Evolutionary conservation across 1,140 invertebrate genomes (phyloP), one percentile per base, ranked within the genome.

Genomic region (Archegozetes longisetosus): DNA sequence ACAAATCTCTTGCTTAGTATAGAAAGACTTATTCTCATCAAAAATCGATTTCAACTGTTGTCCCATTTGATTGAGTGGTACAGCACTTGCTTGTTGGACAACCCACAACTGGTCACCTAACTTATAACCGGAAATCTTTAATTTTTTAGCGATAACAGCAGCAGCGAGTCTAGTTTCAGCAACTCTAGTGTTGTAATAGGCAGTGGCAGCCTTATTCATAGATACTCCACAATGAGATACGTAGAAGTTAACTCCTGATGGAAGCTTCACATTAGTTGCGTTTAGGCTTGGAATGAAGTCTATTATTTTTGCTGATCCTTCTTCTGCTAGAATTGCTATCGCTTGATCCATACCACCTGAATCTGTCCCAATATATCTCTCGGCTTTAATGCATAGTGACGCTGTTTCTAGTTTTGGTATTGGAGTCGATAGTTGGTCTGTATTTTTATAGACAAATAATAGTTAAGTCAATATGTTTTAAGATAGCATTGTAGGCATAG

Each of bases 341-440:
- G 95, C 92, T 76, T 99, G 96, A 73, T 99, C 96, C 96, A 99
- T 99, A 63, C 94, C 95, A 46, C 95, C 96, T 27, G 94, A 93
- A 74, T 92, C 81, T 3, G 76, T 78, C 17, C 94, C 95, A 66
- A 98, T 93, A 65, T 88, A 90, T 63, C 83, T 77, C 75, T 99
- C 95, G 70, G 84, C 83, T 64, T 76, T 75, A 0, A 92, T 89
- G 74, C 92, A 93, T 53, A 94, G 70, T 47, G 81, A 79, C 3
- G 94, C 91, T 63, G 98, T 74, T 60, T 85, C 79, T 61, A 80
- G 78, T 74, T 87, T 87, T 53, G 76, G 74, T 61, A 88, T 48
- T 3, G 40, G 62, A 58, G 14, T 49, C 3, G 60, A 47, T n/a
- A 49, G 24, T 55, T 62, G 17, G 20, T 20, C 52, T 60, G 24